phyloP scores from a whole-genome alignment of 2,888 invertebrate genomes.

The Zhuqinia jingwanae region DNA sequence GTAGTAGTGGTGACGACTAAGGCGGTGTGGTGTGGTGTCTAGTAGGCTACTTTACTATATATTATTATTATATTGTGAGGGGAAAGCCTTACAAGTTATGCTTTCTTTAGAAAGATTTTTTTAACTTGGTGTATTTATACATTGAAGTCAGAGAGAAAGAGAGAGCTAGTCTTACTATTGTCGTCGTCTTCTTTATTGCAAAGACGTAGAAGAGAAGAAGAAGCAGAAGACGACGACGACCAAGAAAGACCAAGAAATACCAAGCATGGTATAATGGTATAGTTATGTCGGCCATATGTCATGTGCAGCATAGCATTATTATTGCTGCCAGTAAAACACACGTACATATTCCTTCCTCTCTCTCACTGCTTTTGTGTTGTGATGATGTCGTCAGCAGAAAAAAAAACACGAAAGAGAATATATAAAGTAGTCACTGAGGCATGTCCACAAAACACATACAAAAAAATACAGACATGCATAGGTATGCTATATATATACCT shows the following conservation, averaged over 20 bases:
- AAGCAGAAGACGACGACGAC: background rate
- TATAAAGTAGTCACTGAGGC: slow-evolving; percentile 4
- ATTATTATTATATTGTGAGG: background rate
- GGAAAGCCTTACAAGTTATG: background rate
- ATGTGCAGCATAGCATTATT: slow-evolving; percentile 45
- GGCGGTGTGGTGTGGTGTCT: background rate
- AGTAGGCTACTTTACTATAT: background rate
- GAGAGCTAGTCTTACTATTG: background rate
- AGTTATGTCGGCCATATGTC: slow-evolving; percentile 46
- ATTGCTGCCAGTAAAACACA: slow-evolving; percentile 23
- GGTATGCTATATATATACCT: too few relatives aligned
- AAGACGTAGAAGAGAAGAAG: background rate
- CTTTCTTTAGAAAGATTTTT: background rate
- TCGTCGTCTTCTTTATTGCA: background rate
- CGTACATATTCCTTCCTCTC: slow-evolving; percentile 3
- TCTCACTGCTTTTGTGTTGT: slow-evolving; percentile 22
- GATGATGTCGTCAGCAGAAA: background rate
- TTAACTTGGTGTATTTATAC: background rate
- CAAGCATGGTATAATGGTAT: slow-evolving; percentile 4
- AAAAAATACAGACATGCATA: too few relatives aligned
- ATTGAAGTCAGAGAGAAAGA: background rate
- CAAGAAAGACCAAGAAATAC: too few relatives aligned
- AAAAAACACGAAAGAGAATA: slow-evolving; percentile 1
- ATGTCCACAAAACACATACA: slow-evolving; percentile 38
- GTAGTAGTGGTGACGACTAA: background rate